Conservation (phyloP, 2,888 invertebrate species). For the Clusia tigrina region DNA sequence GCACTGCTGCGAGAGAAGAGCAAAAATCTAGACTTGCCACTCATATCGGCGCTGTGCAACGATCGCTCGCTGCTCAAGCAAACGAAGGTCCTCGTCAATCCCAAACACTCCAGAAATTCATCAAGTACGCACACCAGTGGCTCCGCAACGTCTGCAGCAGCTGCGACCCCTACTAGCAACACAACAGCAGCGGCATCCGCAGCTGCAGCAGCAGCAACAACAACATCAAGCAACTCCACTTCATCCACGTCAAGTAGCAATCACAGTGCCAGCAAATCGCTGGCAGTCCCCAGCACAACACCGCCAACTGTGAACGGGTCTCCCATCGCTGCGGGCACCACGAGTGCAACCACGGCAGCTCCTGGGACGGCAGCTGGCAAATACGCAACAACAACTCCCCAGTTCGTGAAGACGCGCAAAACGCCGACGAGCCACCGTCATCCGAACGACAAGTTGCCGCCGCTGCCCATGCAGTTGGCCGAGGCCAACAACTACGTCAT, state of each 20-base stretch:
- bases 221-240: slow-evolving; percentile 34
- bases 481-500: slow-evolving; percentile 77
- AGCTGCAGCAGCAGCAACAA: slow-evolving; percentile 34
- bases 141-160: slow-evolving; percentile 8
- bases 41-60: slow-evolving; percentile 93
- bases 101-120: slow-evolving; percentile 68
- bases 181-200: slow-evolving; percentile 32
- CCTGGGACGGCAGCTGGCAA: slow-evolving; percentile 21
- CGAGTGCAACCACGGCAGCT: slow-evolving; percentile 35
- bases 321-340: slow-evolving; percentile 20
- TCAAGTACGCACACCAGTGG: slow-evolving; percentile 24
- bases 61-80: slow-evolving; percentile 89
- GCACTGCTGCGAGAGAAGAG: slow-evolving; percentile 86
- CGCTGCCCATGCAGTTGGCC: slow-evolving; percentile 70
- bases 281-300: slow-evolving; percentile 19
- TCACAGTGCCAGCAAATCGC: slow-evolving; percentile 37
- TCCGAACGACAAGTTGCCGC: slow-evolving; percentile 80
- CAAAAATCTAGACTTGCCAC: slow-evolving; percentile 86
- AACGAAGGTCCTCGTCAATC: slow-evolving; percentile 85
- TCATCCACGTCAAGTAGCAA: slow-evolving; percentile 32
- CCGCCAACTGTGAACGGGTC: slow-evolving; percentile 10
- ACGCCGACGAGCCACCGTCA: slow-evolving; percentile 73
- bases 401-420: slow-evolving; percentile 67
- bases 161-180: slow-evolving; percentile 25
- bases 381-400: slow-evolving; percentile 1